Evolutionary conservation across 2,797 vertebrate genomes (phyloP), one percentile per base, ranked within the genome.

Genomic region (Leptodactylus fallax): DNA sequence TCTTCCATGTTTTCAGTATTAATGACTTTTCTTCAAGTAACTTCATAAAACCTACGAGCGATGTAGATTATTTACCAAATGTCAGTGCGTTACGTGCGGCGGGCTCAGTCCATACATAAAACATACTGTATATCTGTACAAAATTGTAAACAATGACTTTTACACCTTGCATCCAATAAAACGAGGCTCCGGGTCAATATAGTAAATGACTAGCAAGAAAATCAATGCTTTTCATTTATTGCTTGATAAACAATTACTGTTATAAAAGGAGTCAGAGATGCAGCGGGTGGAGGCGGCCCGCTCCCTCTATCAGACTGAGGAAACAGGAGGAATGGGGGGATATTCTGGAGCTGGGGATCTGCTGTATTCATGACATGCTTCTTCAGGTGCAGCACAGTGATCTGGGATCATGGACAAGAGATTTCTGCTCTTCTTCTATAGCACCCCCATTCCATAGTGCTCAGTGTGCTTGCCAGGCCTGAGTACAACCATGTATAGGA

Each of bases 191-290:
- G 47, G 76, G 83, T 88, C 76, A 85, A 88, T 88, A 84, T 69
- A 85, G 45, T 49, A 88, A 88, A 84, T 82, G 86, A 80, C 47
- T 81, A 51, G 79, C 86, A 53, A 51, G 21, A 88, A 88, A 88
- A 85, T 85, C 82, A 85, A 85, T 88, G 65, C 60, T 84, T 88
- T 85, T 88, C 87, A 88, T 88, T 88, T 88, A 88, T 79, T 88
- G 65, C 74, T 79, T 88, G 87, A 80, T 85, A 88, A 88, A 88
- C 77, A 88, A 88, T 88, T 85, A 85, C 87, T 81, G 55, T 53
- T 84, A 56, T 72, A 81, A 71, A 88, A 88, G 77, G 77, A 76
- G 83, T 36, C 76, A 85, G 76, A 36, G 19, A 19, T 55, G 79
- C 21, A n/a, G 3, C 8, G 45, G 72, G 72, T 10, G 47, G 45